Evolutionary conservation across 2,797 vertebrate genomes (phyloP), one percentile per base, ranked within the genome.

Genomic region (Microchirus variegatus): DNA sequence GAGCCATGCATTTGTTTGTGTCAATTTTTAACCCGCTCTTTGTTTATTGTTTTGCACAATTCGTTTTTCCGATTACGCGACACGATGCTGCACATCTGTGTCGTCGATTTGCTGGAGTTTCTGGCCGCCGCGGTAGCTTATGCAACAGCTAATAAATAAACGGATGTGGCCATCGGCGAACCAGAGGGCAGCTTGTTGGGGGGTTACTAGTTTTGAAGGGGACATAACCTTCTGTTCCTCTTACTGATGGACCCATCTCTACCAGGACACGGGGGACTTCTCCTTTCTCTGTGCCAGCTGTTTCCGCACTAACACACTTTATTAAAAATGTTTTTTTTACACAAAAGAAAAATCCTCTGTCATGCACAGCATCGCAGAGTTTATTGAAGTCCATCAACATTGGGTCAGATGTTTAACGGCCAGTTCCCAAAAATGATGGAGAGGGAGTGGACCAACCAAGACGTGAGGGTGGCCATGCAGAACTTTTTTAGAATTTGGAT

Each of bases 271-370:
- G 47, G 2, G 58, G 76, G 81, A 91, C 90, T 91, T 91, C 90
- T 91, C 84, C 85, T 91, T 91, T 91, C 84, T 80, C 64, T 70
- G 52, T 75, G 57, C 85, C 89, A 91, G 89, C 85, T 91, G 90
- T 89, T 91, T 91, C 90, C 90, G 85, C 35, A 62, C 51, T 16
- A 79, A 85, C 57, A 75, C 59, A 53, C 49, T 22, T 9, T 56
- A 40, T 54, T 43, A 13, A 43, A 53, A 57, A 53, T 19, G 17
- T 53, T 38, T 17, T 15, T 12, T n/a, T n/a, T n/a, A 9, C 6
- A 16, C 41, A 51, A 36, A 16, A 10, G n/a, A 51, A 51, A 6
- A 11, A 48, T 13, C 13, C 9, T 5, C 5, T 26, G 10, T 26
- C 11, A 16, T 15, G 4, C 13, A 40, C 18, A 75, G 46, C 52